Evolutionary conservation across 2,797 vertebrate genomes (phyloP).

Genomic region (Sylvilagus floridanus): DNA sequence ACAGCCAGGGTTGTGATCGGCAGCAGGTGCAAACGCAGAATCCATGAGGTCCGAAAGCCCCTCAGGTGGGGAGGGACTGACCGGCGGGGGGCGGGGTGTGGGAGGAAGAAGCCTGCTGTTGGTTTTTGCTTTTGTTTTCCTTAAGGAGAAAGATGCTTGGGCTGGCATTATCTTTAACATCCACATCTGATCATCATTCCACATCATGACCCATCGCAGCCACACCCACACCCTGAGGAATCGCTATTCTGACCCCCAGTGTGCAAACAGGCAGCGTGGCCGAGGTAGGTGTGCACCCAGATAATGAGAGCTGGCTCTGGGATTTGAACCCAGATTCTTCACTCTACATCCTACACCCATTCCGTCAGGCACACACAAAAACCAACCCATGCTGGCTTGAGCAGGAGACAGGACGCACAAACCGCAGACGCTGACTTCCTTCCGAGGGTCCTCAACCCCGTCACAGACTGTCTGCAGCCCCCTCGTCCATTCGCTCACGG

Average conservation of each 20-base stretch:
- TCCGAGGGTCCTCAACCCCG: too few species aligned
- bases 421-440: too few species aligned
- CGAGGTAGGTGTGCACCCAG: neutral
- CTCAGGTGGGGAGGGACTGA: neutral
- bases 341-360: neutral
- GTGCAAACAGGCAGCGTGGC: neutral
- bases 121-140: neutral
- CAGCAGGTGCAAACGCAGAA: neutral
- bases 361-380: neutral
- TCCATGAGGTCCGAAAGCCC: neutral
- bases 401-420: neutral
- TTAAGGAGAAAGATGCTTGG: neutral
- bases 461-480: too few species aligned
- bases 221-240: neutral
- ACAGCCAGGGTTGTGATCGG: neutral
- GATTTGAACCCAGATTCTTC: neutral
- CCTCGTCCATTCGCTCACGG: too few species aligned
- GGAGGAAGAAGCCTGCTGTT: neutral
- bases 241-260: neutral
- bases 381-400: neutral
- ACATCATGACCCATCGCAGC: neutral
- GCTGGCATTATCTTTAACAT: neutral
- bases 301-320: neutral
- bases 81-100: neutral
- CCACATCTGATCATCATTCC: neutral